Base-by-base conservation (phyloP, 2,888 invertebrate species). In the Dolichomitus sp. region DNA sequence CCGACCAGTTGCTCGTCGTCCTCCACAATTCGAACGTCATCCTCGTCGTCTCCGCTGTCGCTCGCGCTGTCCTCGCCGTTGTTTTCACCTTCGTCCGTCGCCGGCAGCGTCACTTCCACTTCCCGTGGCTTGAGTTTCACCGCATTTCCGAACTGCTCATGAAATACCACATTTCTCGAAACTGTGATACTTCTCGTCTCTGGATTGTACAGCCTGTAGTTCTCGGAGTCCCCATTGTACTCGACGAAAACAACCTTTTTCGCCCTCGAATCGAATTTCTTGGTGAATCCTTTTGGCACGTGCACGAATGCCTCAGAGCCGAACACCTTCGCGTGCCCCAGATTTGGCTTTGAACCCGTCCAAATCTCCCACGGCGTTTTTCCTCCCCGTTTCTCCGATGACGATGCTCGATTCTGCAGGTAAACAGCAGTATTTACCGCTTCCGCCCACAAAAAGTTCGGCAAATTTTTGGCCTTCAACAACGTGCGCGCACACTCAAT, bases 391-490 rank as follows among this genome's bases (percentile, higher is more conserved):
- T 50, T 79, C 48, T 19, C n/a, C 2, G 37, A 42, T 19, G 14
- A 45, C 45, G 12, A 27, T 12, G n/a, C 14, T 9, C 83, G n/a
- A 42, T 86, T 86, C 0, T 84, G 69, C 6, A 90, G 30, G 65
- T 91, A 85, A 66, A 90, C 89, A 1, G 84, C 82, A 11, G 83
- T 84, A 27, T 77, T 85, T 1, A 83, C 82, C 0, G 86, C 87
- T 79, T 93, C 91, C 0, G 88, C 84, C 86, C 87, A 87, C 30
- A 86, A 27, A 0, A 3, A 57, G 4, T 19, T 33, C 11, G 84
- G 81, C 0, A 87, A 40, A 9, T 73, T 19, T 30, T 79, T 79
- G 9, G 77, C 81, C 5, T 70, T 59, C 0, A 87, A 14, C 87
- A 87, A 84, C 5, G 84, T 82, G 14, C 85, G 54, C 1, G 85